A percentile compares a stretch with the other conserved stretches of the same genome.
These are phyloP conservation scores for Crypturellus tataupa DNA, from an alignment of 2,797 vertebrate genomes.

Conservation along the genomic window DNA sequence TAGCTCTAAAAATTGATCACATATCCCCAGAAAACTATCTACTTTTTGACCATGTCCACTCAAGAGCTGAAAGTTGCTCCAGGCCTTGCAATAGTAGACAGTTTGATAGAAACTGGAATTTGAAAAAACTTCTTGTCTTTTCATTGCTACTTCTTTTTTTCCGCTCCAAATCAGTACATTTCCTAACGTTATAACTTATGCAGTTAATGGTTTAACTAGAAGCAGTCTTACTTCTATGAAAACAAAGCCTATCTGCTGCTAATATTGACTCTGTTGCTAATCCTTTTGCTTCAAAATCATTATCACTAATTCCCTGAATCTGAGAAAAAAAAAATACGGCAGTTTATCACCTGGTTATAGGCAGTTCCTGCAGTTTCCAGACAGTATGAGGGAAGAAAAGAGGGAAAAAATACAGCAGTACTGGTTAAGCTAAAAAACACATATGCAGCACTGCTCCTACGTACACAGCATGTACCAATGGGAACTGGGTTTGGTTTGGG, in stretches of 20 bases:
- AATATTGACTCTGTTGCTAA: neutral
- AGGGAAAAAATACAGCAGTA: neutral
- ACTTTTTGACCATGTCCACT: neutral
- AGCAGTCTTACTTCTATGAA: neutral
- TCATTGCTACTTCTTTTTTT: neutral
- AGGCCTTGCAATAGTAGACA: neutral
- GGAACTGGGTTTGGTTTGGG: neutral
- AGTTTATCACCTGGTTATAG: neutral
- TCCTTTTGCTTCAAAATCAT: neutral
- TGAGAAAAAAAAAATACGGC: constrained; percentile 4
- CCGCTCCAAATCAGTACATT: neutral
- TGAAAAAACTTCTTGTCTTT: neutral
- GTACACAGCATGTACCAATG: neutral
- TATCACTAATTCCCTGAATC: neutral
- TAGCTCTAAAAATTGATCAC: neutral
- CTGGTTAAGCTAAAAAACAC: neutral
- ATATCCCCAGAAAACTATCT: neutral
- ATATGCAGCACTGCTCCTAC: neutral
- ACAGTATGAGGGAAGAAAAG: neutral
- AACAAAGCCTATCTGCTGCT: neutral
- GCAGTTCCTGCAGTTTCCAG: neutral
- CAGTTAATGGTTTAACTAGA: constrained; percentile 21
- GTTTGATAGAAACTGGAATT: neutral
- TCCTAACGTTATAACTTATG: neutral
- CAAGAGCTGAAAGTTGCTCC: neutral